These are phyloP conservation scores for Conops quadrifasciatus DNA, from an alignment of 2,888 invertebrate genomes.

Conservation along the genomic window DNA sequence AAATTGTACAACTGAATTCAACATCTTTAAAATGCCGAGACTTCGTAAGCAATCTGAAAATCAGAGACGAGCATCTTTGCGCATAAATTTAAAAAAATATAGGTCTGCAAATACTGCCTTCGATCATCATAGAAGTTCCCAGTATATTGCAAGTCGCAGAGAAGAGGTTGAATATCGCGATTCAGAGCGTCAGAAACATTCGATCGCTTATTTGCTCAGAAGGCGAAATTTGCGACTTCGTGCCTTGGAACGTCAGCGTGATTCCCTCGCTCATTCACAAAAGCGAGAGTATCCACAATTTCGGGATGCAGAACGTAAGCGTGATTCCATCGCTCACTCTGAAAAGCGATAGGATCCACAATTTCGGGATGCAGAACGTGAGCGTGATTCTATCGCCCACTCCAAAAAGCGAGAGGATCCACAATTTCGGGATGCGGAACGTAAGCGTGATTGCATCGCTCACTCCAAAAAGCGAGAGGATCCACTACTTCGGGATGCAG, in stretches of 20 bases:
- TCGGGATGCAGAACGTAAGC: no score
- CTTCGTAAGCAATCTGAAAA: background rate
- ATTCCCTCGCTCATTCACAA: background rate
- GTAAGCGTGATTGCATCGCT: no score
- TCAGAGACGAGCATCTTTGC: background rate
- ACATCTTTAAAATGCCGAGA: no score
- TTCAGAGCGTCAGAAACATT: background rate
- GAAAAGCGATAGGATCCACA: no score
- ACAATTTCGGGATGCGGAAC: no score
- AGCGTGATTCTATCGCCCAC: no score
- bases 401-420: no score
- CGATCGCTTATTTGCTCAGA: background rate
- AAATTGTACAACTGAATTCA: no score
- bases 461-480: background rate
- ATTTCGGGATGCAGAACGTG: no score
- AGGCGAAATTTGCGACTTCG: background rate
- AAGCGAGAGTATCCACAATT: background rate
- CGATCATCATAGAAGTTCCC: no score
- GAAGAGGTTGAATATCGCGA: background rate
- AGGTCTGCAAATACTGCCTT: no score
- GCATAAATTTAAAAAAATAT: background rate
- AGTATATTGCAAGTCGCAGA: background rate
- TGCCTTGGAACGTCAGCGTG: background rate
- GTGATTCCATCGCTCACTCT: no score
- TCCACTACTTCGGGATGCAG: background rate